phyloP scores from a whole-genome alignment of 2,888 invertebrate genomes.

The Ptychoptera albimana region DNA sequence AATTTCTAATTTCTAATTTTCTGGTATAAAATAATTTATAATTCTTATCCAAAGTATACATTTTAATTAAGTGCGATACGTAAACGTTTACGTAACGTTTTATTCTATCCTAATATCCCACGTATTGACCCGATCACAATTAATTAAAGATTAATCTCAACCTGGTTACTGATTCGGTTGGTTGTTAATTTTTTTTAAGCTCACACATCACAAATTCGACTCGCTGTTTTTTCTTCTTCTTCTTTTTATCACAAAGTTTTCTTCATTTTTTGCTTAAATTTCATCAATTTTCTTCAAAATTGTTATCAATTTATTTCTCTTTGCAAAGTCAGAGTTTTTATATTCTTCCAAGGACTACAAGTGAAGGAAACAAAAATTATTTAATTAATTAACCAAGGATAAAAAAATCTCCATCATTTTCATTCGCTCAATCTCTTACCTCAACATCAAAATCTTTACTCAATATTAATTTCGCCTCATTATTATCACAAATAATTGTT shows the following conservation, averaged over 20 bases:
- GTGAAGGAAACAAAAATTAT: neutral
- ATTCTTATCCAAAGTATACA: too few relatives aligned
- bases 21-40: too few relatives aligned
- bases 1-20: too few relatives aligned
- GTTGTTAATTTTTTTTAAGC: too few relatives aligned
- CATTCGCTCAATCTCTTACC: conserved; percentile 19
- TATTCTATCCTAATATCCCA: too few relatives aligned
- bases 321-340: conserved; percentile 26
- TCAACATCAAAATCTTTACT: conserved; percentile 26
- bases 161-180: too few relatives aligned
- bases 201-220: too few relatives aligned
- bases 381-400: conserved; percentile 3
- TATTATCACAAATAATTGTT: conserved; percentile 26
- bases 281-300: conserved; percentile 14
- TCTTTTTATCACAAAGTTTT: neutral
- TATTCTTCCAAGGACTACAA: conserved; percentile 27
- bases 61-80: too few relatives aligned
- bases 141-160: too few relatives aligned
- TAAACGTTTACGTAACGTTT: too few relatives aligned
- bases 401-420: too few relatives aligned
- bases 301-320: conserved; percentile 25
- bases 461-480: conserved; percentile 24
- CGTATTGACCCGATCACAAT: too few relatives aligned
- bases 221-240: neutral
- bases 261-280: neutral